Evolutionary conservation across 2,113 vertebrate genomes (phyloP).

Genomic region (Capreolus pygargus): DNA sequence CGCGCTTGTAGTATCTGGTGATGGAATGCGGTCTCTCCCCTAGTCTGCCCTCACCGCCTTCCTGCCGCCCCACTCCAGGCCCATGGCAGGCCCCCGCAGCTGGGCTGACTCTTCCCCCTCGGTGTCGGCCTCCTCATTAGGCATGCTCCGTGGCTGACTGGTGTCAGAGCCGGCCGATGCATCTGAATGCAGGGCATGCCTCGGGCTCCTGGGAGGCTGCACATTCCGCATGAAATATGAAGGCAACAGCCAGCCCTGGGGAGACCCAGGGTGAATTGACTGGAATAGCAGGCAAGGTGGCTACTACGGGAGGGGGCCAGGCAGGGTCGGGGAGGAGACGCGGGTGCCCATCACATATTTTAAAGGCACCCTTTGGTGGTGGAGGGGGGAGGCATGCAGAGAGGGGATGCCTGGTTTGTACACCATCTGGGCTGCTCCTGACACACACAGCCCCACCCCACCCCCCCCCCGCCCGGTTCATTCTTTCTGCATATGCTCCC

Average conservation of each 20-base stretch:
- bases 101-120: background rate
- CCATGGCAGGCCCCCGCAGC: background rate
- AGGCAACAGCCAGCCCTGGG: constrained; percentile 43
- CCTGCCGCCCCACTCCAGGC: background rate
- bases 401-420: background rate
- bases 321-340: background rate
- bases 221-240: constrained; percentile 61
- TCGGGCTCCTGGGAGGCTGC: constrained; percentile 54
- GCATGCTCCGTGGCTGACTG: constrained; percentile 3
- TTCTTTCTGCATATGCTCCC: constrained; percentile 52
- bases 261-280: constrained; percentile 31
- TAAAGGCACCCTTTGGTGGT: background rate
- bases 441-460: background rate
- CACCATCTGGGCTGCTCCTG: background rate
- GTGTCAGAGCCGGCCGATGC: background rate
- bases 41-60: background rate
- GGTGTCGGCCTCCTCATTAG: constrained; percentile 5
- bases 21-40: background rate
- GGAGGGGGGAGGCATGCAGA: background rate
- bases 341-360: background rate
- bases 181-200: constrained; percentile 70
- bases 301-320: background rate
- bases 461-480: background rate
- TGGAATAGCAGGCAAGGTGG: background rate
- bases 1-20: background rate